Percentiles rank a stretch among this genome's conserved stretches.
These are phyloP conservation scores for Drosophila watanabei DNA, from an alignment of 1,140 invertebrate species.

Conservation along the genomic window DNA sequence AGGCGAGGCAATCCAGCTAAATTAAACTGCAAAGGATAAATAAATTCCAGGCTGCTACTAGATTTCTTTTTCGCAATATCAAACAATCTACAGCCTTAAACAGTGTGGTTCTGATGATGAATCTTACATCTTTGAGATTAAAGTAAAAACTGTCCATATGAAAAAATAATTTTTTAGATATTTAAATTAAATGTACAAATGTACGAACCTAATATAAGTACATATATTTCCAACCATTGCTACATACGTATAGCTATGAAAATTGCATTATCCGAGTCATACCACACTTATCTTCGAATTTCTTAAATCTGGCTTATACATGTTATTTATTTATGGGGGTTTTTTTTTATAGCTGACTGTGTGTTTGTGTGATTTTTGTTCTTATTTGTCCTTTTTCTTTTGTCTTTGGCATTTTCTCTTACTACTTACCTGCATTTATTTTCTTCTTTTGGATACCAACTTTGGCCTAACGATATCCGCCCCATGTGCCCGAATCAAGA, in stretches of 20 bases:
- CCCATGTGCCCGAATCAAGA: conserved; percentile 22
- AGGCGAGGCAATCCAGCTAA: not conserved
- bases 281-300: conserved; percentile 44
- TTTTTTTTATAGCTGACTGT: conserved; percentile 3
- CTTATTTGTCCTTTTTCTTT: conserved; percentile 33
- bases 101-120: not conserved
- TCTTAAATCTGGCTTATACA: conserved; percentile 69
- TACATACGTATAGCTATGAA: not conserved
- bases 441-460: conserved; percentile 7
- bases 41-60: no score
- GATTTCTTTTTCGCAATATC: no score
- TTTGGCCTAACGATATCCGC: conserved; percentile 34
- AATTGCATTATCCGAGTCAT: conserved; percentile 63
- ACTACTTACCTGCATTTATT: conserved; percentile 4
- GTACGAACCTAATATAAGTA: not conserved
- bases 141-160: no score
- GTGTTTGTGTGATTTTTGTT: conserved; percentile 10
- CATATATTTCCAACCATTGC: no score
- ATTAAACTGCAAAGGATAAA: no score
- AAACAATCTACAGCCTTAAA: no score
- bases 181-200: not conserved
- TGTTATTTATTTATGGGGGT: conserved; percentile 72
- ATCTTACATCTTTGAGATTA: conserved; percentile 10
- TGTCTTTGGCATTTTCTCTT: conserved; percentile 43
- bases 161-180: no score